phyloP scores from a whole-genome alignment of 2,113 vertebrate species.

The Tetrao urogallus region DNA sequence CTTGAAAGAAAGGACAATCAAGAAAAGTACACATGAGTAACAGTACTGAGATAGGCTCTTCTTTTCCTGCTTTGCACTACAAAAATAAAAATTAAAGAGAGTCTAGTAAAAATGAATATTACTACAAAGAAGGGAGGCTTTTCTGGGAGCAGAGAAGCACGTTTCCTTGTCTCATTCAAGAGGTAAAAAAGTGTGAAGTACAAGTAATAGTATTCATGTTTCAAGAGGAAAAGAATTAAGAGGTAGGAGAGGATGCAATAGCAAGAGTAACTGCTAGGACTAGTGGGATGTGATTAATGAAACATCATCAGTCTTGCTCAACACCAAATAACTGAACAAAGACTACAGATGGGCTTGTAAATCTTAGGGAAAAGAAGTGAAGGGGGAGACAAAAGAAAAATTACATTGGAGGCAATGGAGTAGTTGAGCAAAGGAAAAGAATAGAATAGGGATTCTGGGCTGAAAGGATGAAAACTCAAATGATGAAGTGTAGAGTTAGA shows the following conservation, averaged over 20 bases:
- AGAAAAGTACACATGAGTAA: background rate
- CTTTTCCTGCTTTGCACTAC: background rate
- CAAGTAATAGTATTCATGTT: background rate
- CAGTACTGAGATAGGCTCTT: background rate
- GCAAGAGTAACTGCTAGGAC: background rate
- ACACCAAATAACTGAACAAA: background rate
- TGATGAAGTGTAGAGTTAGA: background rate
- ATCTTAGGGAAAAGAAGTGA: background rate
- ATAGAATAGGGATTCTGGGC: background rate
- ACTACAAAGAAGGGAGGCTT: background rate
- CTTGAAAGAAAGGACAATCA: background rate
- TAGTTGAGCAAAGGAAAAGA: background rate
- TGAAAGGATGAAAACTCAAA: background rate
- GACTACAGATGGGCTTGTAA: background rate
- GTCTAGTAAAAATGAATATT: background rate
- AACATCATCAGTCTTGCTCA: background rate
- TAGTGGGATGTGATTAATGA: background rate
- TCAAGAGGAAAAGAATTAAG: background rate
- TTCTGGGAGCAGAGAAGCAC: background rate
- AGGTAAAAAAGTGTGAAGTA: background rate
- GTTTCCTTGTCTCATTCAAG: background rate
- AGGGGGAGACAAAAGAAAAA: rapidly evolving
- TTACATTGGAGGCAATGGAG: background rate
- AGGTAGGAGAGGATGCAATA: background rate
- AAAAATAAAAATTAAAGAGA: background rate